phyloP scores from a whole-genome alignment of 2,888 invertebrate genomes.

The Drosophila kuntzei region DNA sequence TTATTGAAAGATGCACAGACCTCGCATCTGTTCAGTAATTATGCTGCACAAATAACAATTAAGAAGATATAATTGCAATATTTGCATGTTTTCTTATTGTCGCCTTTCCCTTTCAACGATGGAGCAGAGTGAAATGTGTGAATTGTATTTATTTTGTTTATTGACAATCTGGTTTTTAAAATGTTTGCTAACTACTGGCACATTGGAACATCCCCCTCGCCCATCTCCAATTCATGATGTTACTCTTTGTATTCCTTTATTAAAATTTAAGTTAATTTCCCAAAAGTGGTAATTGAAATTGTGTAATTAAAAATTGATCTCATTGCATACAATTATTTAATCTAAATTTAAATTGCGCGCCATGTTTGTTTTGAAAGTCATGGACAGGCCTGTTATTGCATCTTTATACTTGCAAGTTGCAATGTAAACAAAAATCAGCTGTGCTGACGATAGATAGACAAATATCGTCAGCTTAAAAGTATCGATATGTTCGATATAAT shows the following conservation, averaged over 20 bases:
- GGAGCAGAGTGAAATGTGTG: not conserved
- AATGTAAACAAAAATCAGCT: constrained; percentile 30
- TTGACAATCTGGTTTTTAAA: too few relatives aligned
- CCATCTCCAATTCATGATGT: too few relatives aligned
- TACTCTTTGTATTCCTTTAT: too few relatives aligned
- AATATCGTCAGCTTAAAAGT: not conserved
- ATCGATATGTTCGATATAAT: constrained; percentile 15
- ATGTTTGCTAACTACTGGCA: too few relatives aligned
- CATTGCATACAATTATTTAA: not conserved
- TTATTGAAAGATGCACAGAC: not conserved
- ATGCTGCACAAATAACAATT: constrained; percentile 9
- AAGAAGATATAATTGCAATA: not conserved
- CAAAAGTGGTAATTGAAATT: not conserved
- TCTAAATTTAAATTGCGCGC: not conserved
- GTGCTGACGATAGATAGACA: not conserved
- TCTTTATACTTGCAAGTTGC: too few relatives aligned
- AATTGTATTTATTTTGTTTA: not conserved
- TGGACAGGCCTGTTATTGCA: constrained; percentile 10
- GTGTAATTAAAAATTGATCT: not conserved
- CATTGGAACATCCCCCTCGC: too few relatives aligned
- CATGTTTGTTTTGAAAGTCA: not conserved
- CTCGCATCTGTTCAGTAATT: not conserved
- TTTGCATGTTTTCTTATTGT: constrained; percentile 1
- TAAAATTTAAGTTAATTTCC: too few relatives aligned
- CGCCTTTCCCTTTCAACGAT: not conserved